phyloP scores from a whole-genome alignment of 2,888 invertebrate species.

The Furcula furcula region DNA sequence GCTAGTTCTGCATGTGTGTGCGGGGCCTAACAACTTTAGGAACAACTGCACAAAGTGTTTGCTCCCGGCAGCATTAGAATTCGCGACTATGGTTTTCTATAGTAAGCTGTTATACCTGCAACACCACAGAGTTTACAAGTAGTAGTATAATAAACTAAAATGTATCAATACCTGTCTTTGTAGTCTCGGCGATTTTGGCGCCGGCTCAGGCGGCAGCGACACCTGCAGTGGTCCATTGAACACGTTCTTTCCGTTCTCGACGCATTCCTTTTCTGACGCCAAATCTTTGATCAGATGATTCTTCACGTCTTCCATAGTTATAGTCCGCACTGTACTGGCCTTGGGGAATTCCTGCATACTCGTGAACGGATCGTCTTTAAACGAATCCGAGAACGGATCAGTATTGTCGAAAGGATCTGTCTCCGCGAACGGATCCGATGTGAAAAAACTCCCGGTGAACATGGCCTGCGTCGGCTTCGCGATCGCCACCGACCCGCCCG shows the following conservation, averaged over 20 bases:
- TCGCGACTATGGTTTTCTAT: too few relatives aligned
- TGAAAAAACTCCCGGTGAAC: conserved; percentile 63
- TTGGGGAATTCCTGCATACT: conserved; percentile 67
- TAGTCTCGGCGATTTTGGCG: conserved; percentile 66
- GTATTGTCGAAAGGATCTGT: conserved; percentile 88
- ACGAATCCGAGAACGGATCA: conserved; percentile 85
- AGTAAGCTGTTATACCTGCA: too few relatives aligned
- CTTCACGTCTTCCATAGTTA: conserved; percentile 55
- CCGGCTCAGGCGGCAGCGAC: conserved; percentile 84
- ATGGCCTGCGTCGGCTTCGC: conserved; percentile 51
- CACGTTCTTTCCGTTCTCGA: conserved; percentile 55
- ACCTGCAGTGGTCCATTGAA: conserved; percentile 87
- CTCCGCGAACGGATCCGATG: conserved; percentile 84
- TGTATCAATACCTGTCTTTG: conserved; percentile 61
- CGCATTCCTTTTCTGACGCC: conserved; percentile 36
- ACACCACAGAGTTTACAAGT: too few relatives aligned
- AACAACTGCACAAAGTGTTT: too few relatives aligned
- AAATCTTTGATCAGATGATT: conserved; percentile 42
- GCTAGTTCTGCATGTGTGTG: too few relatives aligned
- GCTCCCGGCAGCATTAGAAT: too few relatives aligned
- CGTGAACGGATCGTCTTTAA: conserved; percentile 83
- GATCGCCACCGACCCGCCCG: conserved; percentile 74
- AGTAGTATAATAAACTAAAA: too few relatives aligned
- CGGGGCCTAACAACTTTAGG: too few relatives aligned
- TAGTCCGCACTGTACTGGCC: conserved; percentile 39